Evolutionary conservation across 2,113 vertebrate genomes (phyloP).

Genomic region (Xiphias gladius): DNA sequence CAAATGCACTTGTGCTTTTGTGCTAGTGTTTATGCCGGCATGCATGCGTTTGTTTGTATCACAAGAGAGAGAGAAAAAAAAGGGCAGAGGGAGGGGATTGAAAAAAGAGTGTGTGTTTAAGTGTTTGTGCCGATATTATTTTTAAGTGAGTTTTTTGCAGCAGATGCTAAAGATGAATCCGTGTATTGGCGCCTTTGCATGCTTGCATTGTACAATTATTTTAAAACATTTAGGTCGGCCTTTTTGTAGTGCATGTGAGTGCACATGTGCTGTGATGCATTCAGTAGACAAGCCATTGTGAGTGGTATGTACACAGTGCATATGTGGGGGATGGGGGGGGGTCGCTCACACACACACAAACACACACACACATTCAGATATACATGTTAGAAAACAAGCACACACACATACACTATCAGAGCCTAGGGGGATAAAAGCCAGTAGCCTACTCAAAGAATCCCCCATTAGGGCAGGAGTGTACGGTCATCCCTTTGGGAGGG

Average conservation of each 20-base stretch:
- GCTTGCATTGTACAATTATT: slow-evolving; percentile 55
- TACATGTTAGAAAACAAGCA: slow-evolving; percentile 47
- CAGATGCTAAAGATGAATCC: slow-evolving; percentile 64
- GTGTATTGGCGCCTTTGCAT: slow-evolving; percentile 43
- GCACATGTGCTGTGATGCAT: slow-evolving; percentile 72
- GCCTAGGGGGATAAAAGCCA: slow-evolving; percentile 70
- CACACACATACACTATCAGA: slow-evolving; percentile 25
- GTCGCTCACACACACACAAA: slow-evolving; percentile 25
- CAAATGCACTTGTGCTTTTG: neutral
- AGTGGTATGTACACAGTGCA: slow-evolving; percentile 61
- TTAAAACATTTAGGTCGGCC: slow-evolving; percentile 78
- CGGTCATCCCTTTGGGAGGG: slow-evolving; percentile 55
- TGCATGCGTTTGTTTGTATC: slow-evolving; percentile 24
- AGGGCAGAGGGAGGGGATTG: slow-evolving; percentile 7
- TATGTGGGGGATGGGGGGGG: slow-evolving; percentile 65
- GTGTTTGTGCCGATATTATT: slow-evolving; percentile 47
- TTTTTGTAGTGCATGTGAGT: slow-evolving; percentile 71
- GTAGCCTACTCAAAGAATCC: slow-evolving; percentile 70
- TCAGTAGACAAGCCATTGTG: slow-evolving; percentile 66
- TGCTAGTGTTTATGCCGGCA: neutral
- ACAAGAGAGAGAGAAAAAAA: slow-evolving; percentile 35
- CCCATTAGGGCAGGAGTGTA: slow-evolving; percentile 74
- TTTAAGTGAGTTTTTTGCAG: slow-evolving; percentile 47
- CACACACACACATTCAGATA: slow-evolving; percentile 41
- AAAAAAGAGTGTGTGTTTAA: slow-evolving; percentile 29